phyloP scores from a whole-genome alignment of 2,113 vertebrate species.

The Planiliza haematocheilus region DNA sequence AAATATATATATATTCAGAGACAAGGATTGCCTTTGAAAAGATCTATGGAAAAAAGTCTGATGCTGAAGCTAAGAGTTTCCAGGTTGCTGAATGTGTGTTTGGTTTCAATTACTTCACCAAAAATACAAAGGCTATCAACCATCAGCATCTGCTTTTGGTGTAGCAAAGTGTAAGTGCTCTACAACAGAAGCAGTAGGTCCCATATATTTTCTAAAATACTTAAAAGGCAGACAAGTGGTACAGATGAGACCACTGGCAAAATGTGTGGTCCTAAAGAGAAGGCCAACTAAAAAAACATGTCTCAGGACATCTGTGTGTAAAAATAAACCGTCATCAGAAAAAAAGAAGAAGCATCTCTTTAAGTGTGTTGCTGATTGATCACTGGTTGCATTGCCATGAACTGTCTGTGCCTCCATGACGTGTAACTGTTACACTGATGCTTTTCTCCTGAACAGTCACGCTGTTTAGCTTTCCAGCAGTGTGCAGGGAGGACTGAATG shows the following conservation, averaged over 20 bases:
- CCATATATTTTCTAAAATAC: too few species aligned
- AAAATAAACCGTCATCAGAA: background rate
- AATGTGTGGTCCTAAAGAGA: background rate
- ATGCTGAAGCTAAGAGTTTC: background rate
- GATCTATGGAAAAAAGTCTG: background rate
- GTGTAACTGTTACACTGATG: constrained; percentile 20
- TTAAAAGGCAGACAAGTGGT: too few species aligned
- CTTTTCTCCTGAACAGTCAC: constrained; percentile 39
- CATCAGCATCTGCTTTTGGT: background rate
- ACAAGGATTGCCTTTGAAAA: background rate
- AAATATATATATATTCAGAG: background rate
- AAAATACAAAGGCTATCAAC: background rate
- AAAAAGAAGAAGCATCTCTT: background rate
- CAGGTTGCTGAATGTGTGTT: background rate
- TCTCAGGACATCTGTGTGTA: background rate
- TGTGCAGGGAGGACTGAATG: constrained; percentile 57
- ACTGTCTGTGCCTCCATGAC: constrained; percentile 3
- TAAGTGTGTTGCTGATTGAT: background rate
- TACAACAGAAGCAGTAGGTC: background rate
- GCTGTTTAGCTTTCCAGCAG: constrained; percentile 47
- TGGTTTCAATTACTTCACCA: constrained; percentile 14
- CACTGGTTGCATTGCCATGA: background rate
- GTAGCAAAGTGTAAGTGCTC: background rate
- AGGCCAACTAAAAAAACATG: background rate
- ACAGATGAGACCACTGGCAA: background rate